Evolutionary conservation across 1,140 invertebrate genomes (phyloP).

Genomic region (Tetramorium simillimum): DNA sequence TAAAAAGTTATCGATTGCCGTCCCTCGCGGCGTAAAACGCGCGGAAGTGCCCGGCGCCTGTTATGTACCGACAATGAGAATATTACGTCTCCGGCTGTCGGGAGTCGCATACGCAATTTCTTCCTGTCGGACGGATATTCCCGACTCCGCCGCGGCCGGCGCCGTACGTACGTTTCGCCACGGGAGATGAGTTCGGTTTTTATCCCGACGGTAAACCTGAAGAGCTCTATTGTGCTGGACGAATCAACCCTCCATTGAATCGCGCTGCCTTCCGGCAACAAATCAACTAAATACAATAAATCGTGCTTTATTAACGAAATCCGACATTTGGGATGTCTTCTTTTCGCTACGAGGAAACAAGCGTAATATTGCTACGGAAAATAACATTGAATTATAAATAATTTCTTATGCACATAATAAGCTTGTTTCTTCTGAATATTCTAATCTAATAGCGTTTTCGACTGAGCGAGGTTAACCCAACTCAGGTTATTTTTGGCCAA

Average conservation of each 20-base stretch:
- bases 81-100: constrained; percentile 61
- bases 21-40: constrained; percentile 51
- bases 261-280: constrained; percentile 51
- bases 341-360: constrained; percentile 3
- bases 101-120: constrained; percentile 58
- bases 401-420: not conserved
- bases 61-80: constrained; percentile 61
- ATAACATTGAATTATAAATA: constrained; percentile 3
- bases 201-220: constrained; percentile 55
- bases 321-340: constrained; percentile 27
- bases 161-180: constrained; percentile 14
- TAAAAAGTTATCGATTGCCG: constrained; percentile 60
- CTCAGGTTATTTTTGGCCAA: no score
- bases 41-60: constrained; percentile 56
- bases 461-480: no score
- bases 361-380: constrained; percentile 1
- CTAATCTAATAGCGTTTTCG: no score
- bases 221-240: constrained; percentile 47
- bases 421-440: not conserved
- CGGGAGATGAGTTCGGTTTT: constrained; percentile 59
- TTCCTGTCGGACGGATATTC: constrained; percentile 53
- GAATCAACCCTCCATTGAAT: constrained; percentile 51
- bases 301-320: constrained; percentile 60
- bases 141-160: not conserved
- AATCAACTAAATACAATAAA: constrained; percentile 60